phyloP scores from a whole-genome alignment of 2,888 invertebrate genomes.

The Sphaeridia pumilis region DNA sequence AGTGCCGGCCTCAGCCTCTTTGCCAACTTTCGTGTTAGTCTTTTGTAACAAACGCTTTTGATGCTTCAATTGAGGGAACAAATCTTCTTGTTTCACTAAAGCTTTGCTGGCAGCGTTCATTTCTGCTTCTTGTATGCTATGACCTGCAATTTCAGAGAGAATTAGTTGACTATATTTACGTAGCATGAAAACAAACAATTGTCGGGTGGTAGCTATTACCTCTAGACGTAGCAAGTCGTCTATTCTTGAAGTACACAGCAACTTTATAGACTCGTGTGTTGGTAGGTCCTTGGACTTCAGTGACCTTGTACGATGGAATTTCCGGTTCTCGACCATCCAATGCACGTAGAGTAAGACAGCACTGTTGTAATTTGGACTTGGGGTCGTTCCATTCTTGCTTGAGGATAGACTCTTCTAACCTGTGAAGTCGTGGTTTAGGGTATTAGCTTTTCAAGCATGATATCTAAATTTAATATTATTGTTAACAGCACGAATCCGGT shows the following conservation, averaged over 20 bases:
- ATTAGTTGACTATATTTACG: no score
- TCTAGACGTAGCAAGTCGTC: conserved; percentile 71
- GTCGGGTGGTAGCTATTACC: no score
- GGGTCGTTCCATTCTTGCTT: conserved; percentile 99
- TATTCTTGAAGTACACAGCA: conserved; percentile 89
- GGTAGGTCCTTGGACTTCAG: conserved; percentile 91
- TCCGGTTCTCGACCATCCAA: conserved; percentile 95
- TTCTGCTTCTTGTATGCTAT: conserved; percentile 95
- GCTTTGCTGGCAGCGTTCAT: conserved; percentile 96
- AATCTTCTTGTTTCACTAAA: conserved; percentile 45
- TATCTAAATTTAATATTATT: no score
- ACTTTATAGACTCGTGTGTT: conserved; percentile 94
- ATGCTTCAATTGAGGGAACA: conserved; percentile 84
- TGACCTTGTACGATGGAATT: conserved; percentile 93
- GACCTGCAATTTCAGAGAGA: conserved; percentile 52
- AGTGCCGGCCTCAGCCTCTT: no score
- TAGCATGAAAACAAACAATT: no score
- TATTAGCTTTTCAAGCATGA: no score
- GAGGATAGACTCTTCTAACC: conserved; percentile 90
- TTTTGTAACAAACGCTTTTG: conserved; percentile 82
- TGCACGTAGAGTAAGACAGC: conserved; percentile 86
- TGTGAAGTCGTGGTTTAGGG: no score
- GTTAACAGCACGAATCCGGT: no score
- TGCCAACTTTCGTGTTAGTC: conserved; percentile 41
- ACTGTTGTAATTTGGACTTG: conserved; percentile 97